Base-by-base conservation (phyloP, 2,888 invertebrate species). In the Abrostola tripartita region DNA sequence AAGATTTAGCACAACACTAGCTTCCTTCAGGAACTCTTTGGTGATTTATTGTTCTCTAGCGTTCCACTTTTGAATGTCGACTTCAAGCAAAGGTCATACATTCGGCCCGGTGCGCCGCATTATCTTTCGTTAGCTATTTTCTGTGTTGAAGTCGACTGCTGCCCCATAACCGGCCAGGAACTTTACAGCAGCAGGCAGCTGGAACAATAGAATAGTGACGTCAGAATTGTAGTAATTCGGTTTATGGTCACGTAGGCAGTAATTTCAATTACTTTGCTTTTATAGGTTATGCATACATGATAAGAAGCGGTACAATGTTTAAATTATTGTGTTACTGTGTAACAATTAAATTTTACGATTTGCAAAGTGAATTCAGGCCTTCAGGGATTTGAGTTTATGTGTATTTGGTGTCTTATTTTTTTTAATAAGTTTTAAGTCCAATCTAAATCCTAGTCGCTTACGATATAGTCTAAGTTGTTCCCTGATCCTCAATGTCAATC, bases 131-230 rank as follows among this genome's bases (percentile, higher is more conserved):
- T 71, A 74, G 79, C 74, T 83, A 71, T 81, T 81, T 77, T 76
- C 76, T 76, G 69, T 59, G 61, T 78, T 69, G 85, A 88, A 92
- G 88, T 93, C 92, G 78, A 93, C 85, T 66, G 92, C 94, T 76
- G 92, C 91, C 71, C 93, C 92, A 88, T 92, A 92, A 76, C 93
- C 92, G 81, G 87, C 84, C 71, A 92, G 92, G 85, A 88, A 90
- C 87, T 89, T 88, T 79, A 88, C 89, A 85, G 91, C 90, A 82
- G 87, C 89, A 71, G 89, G 88, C 85, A 91, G 88, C 94, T 94
- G 92, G 65, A 94, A 94, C 94, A 93, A 93, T 86, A 68, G 79
- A 87, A 71, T 44, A 35, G 11, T 84, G 71, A 85, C 84, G 84
- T 89, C 81, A 87, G 83, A 81, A 80, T 65, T 72, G 68, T 71